Percentiles rank a stretch among this genome's conserved stretches.
Evolutionary conservation across 2,113 vertebrate species (phyloP).

Genomic region (Dasyprocta punctata): DNA sequence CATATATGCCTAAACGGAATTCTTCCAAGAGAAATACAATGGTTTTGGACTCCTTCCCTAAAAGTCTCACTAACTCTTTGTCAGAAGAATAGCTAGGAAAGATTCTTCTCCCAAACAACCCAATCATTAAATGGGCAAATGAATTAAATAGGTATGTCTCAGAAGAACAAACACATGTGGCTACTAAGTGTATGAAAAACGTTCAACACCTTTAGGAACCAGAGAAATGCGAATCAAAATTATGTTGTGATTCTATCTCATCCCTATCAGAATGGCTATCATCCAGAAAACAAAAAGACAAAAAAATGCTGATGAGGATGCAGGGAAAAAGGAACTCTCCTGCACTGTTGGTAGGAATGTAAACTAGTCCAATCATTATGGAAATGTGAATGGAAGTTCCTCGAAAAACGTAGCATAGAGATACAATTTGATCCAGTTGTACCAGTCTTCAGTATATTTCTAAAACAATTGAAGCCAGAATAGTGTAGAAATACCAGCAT

Average conservation of each 20-base stretch:
- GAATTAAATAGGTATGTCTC: not conserved
- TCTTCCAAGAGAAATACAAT: not conserved
- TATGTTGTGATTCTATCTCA: not conserved
- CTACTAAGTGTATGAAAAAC: not conserved
- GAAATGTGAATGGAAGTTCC: not conserved
- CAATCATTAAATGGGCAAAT: not conserved
- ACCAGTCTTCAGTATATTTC: not conserved
- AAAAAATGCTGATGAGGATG: not conserved
- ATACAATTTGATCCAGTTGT: not conserved
- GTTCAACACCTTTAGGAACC: not conserved
- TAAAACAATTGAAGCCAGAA: not conserved
- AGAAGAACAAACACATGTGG: not conserved
- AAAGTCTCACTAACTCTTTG: not conserved
- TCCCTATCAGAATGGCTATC: not conserved
- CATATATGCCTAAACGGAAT: not conserved
- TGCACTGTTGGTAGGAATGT: not conserved
- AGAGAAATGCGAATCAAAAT: not conserved
- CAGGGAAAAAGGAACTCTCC: not conserved
- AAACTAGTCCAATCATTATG: not conserved
- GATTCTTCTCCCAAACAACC: not conserved
- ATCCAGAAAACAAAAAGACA: not conserved
- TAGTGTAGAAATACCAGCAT: not conserved
- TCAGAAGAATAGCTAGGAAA: not conserved
- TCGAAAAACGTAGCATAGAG: not conserved
- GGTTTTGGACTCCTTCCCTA: not conserved